These are phyloP conservation scores for Pica pica DNA, from an alignment of 2,113 vertebrate genomes.

Conservation along the genomic window DNA sequence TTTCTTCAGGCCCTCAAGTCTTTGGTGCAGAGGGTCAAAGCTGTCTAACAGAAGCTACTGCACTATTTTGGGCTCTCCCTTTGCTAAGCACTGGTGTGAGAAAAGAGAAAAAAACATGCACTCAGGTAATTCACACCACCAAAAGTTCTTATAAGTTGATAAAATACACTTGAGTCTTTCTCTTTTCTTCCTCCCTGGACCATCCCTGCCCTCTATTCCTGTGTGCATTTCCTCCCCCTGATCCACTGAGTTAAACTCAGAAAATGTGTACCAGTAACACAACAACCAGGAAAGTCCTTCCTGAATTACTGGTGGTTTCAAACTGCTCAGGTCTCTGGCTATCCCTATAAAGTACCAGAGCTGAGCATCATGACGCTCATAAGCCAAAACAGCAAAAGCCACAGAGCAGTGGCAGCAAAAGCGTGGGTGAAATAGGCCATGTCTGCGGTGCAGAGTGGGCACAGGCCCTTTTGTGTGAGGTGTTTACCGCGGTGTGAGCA, in stretches of 20 bases:
- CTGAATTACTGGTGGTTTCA: not conserved
- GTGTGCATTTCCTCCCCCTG: not conserved
- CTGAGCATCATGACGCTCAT: not conserved
- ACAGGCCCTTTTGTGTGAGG: rapidly evolving
- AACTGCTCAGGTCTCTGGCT: not conserved
- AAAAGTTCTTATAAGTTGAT: not conserved
- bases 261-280: not conserved
- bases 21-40: not conserved
- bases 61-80: not conserved
- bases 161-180: not conserved
- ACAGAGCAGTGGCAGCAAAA: not conserved
- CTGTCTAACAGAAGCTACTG: not conserved
- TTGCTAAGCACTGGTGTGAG: not conserved
- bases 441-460: not conserved
- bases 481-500: not conserved
- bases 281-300: not conserved
- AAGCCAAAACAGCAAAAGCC: not conserved
- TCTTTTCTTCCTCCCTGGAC: not conserved
- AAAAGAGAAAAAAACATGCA: not conserved
- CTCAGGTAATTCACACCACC: not conserved
- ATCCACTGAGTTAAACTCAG: not conserved
- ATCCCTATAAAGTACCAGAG: not conserved
- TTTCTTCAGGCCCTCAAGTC: not conserved
- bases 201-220: not conserved
- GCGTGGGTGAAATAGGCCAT: rapidly evolving